Evolutionary conservation across 1,140 invertebrate genomes (phyloP).

Genomic region (Zaprionus camerounensis): DNA sequence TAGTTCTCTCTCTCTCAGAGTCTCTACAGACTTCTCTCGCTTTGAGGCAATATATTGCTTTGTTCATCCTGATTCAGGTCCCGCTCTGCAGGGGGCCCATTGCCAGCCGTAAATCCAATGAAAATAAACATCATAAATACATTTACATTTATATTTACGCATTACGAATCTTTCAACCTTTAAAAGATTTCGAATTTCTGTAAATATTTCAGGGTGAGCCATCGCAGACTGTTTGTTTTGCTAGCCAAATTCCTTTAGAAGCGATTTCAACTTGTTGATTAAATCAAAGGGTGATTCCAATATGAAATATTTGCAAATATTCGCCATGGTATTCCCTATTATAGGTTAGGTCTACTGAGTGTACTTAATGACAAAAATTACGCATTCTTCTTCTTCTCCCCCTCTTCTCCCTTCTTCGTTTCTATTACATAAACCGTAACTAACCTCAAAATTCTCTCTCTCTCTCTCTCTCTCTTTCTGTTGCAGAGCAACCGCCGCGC

Average conservation of each 20-base stretch:
- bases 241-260: neutral
- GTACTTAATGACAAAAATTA: too few species aligned
- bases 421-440: neutral
- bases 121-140: conserved; percentile 7
- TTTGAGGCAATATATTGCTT: neutral
- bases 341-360: too few species aligned
- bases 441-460: neutral
- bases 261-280: neutral
- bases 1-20: neutral
- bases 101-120: neutral
- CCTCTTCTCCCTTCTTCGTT: neutral
- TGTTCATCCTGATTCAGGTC: neutral
- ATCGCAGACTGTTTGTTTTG: neutral
- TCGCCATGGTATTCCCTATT: too few species aligned
- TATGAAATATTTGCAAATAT: neutral
- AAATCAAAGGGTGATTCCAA: neutral
- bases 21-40: neutral
- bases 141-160: neutral
- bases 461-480: neutral
- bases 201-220: neutral
- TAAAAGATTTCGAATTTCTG: neutral
- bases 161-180: neutral
- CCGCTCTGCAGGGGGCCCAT: neutral
- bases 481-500: conserved; percentile 74
- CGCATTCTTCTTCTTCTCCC: too few species aligned